These are phyloP conservation scores for Patella ulyssiponensis DNA, from an alignment of 2,888 invertebrate species.

Conservation along the genomic window DNA sequence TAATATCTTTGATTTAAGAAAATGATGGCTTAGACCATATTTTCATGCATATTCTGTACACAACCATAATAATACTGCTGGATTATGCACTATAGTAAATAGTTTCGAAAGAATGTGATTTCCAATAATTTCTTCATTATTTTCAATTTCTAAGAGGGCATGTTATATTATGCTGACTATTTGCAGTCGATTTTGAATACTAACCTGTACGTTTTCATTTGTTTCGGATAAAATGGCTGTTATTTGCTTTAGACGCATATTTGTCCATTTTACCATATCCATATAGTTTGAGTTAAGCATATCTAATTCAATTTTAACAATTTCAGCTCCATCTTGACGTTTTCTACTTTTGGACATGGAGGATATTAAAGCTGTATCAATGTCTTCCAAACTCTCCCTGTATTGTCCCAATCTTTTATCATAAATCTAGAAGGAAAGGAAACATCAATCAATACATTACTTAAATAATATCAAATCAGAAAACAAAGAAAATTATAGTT, in stretches of 20 bases:
- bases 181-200: slow-evolving; percentile 61
- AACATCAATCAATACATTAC: too few species aligned
- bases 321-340: slow-evolving; percentile 79
- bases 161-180: too few species aligned
- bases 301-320: slow-evolving; percentile 84
- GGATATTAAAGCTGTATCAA: slow-evolving; percentile 49
- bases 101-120: too few species aligned
- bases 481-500: too few species aligned
- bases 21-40: too few species aligned
- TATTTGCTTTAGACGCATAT: slow-evolving; percentile 75
- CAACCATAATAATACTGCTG: too few species aligned
- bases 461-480: too few species aligned
- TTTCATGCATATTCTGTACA: too few species aligned
- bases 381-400: slow-evolving; percentile 80
- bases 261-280: slow-evolving; percentile 72
- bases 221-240: slow-evolving; percentile 66
- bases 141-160: too few species aligned
- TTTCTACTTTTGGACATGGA: slow-evolving; percentile 55
- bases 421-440: slow-evolving; percentile 44
- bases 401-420: slow-evolving; percentile 82
- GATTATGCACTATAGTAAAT: too few species aligned
- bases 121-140: too few species aligned
- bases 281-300: slow-evolving; percentile 86
- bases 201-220: slow-evolving; percentile 80
- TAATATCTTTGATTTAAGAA: too few species aligned